Percentiles rank a stretch among this genome's conserved stretches.
Conservation (phyloP, 2,888 invertebrate genomes). For the Lasioglossum vierecki region DNA sequence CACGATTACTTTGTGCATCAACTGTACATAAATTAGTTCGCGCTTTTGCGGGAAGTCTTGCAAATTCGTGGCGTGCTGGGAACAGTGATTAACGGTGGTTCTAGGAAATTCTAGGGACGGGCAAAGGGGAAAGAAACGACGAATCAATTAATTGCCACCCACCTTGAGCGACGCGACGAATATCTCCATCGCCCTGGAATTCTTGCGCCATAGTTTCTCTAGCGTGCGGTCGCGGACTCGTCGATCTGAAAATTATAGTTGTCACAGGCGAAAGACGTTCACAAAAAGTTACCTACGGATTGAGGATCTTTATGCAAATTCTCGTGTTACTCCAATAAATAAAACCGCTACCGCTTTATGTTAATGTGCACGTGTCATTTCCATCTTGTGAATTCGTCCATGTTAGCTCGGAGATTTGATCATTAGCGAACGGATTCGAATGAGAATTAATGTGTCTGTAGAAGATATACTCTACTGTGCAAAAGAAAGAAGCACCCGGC, state of each 20-base stretch:
- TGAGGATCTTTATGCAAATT: neutral
- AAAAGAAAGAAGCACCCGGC: too few relatives aligned
- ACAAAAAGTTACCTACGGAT: neutral
- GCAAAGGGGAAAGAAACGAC: neutral
- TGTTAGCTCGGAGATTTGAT: neutral
- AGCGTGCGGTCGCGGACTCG: constrained; percentile 86
- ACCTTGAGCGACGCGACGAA: constrained; percentile 86
- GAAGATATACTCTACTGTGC: neutral
- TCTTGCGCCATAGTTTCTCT: constrained; percentile 87
- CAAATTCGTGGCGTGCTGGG: neutral
- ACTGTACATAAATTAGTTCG: too few relatives aligned
- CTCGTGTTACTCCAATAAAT: too few relatives aligned
- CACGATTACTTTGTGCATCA: too few relatives aligned
- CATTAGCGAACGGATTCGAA: neutral
- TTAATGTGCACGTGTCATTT: too few relatives aligned
- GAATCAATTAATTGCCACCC: constrained; percentile 48
- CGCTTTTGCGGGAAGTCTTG: neutral
- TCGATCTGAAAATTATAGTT: constrained; percentile 84
- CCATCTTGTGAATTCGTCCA: too few relatives aligned
- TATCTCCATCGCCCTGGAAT: constrained; percentile 86
- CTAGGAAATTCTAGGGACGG: neutral
- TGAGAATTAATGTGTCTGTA: neutral
- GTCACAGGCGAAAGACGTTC: neutral
- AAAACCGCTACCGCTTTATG: too few relatives aligned
- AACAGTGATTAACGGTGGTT: neutral